Evolutionary conservation across 2,888 invertebrate genomes (phyloP).

Genomic region (Monochamus alternatus): DNA sequence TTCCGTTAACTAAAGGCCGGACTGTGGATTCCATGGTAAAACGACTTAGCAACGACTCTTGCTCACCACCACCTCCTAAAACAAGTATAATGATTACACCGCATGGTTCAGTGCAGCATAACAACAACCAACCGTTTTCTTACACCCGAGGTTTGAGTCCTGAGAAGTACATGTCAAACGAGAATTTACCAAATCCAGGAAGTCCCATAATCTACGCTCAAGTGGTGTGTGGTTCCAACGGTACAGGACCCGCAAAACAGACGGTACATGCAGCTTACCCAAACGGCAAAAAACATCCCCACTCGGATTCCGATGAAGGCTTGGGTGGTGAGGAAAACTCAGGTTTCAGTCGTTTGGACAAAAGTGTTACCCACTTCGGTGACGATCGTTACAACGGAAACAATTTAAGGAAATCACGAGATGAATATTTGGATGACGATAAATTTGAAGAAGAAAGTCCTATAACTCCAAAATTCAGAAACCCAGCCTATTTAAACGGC

Average conservation of each 20-base stretch:
- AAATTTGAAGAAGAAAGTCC: conserved; percentile 72
- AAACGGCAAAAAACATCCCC: conserved; percentile 71
- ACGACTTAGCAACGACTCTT: conserved; percentile 81
- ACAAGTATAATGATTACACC: conserved; percentile 75
- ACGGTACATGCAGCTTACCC: conserved; percentile 74
- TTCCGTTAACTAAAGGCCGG: conserved; percentile 80
- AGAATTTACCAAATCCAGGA: conserved; percentile 66
- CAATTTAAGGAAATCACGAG: conserved; percentile 65
- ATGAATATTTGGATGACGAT: conserved; percentile 71
- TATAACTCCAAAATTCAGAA: conserved; percentile 78
- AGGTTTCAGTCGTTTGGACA: conserved; percentile 62
- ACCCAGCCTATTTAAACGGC: conserved; percentile 71
- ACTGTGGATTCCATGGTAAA: conserved; percentile 86
- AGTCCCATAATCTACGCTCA: conserved; percentile 84
- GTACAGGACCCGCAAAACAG: conserved; percentile 66
- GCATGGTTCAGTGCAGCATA: conserved; percentile 76
- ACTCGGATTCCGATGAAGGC: conserved; percentile 87
- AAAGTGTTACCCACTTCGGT: conserved; percentile 69
- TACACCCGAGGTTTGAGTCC: conserved; percentile 78
- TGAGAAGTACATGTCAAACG: conserved; percentile 62
- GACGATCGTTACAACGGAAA: conserved; percentile 60
- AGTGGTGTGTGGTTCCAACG: conserved; percentile 75
- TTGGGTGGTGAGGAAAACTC: conserved; percentile 80
- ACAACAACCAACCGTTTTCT: conserved; percentile 87
- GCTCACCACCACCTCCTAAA: conserved; percentile 78